phyloP scores from a whole-genome alignment of 2,888 invertebrate species.

The Dicranocentrus wangi region DNA sequence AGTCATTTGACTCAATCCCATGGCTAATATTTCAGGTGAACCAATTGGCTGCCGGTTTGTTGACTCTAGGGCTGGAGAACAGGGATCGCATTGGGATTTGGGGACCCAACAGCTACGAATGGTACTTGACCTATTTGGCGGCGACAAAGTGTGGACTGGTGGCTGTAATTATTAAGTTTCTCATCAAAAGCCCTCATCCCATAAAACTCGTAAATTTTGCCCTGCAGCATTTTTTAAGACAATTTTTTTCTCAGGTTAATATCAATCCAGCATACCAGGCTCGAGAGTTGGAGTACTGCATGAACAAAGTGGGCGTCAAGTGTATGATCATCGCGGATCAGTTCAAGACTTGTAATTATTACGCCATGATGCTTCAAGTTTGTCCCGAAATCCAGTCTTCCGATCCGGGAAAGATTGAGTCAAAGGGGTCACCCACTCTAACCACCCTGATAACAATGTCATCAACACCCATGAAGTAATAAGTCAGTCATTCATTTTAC shows the following conservation, averaged over 20 bases:
- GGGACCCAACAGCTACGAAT: conserved; percentile 85
- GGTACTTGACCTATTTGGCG: conserved; percentile 84
- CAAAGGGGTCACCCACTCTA: conserved; percentile 36
- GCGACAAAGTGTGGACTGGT: conserved; percentile 83
- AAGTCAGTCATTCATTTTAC: too few species aligned
- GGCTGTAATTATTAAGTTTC: too few species aligned
- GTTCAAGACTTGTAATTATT: conserved; percentile 82
- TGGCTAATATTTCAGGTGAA: conserved; percentile 83
- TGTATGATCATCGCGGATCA: conserved; percentile 80
- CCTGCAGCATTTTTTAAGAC: conserved; percentile 67
- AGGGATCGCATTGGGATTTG: conserved; percentile 87
- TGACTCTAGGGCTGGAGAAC: conserved; percentile 80
- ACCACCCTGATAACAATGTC: conserved; percentile 45
- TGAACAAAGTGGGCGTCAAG: conserved; percentile 83
- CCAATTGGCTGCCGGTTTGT: conserved; percentile 82
- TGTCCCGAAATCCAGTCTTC: conserved; percentile 78
- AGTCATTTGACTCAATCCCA: background rate
- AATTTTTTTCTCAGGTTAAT: conserved; percentile 78
- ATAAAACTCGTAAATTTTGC: too few species aligned
- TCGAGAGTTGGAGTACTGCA: conserved; percentile 82
- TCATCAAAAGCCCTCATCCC: too few species aligned
- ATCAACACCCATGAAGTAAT: conserved; percentile 68
- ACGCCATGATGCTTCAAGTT: conserved; percentile 79
- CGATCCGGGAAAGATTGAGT: conserved; percentile 77
- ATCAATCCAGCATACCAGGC: conserved; percentile 85